A percentile compares a stretch with the other conserved stretches of the same genome.
Evolutionary conservation across 2,797 vertebrate species (phyloP).

Genomic region (Mormyrops boulengeri): DNA sequence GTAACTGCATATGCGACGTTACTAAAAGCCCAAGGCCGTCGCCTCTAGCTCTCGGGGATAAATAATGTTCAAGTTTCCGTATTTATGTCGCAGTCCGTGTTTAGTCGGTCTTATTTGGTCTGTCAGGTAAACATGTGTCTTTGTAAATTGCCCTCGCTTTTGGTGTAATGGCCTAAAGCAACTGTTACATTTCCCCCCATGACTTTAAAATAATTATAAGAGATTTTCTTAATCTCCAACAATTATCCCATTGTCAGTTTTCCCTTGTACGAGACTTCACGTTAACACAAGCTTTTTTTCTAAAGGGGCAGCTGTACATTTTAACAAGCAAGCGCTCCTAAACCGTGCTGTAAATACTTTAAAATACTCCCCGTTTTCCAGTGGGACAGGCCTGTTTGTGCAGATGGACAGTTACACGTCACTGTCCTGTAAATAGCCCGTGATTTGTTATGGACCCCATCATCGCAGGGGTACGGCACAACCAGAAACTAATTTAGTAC

Average conservation of each 20-base stretch:
- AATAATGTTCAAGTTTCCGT: not conserved
- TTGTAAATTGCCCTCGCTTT: not conserved
- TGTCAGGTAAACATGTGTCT: not conserved
- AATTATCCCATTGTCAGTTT: not conserved
- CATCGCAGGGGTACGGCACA: not conserved
- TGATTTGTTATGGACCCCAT: not conserved
- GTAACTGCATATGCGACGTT: not conserved
- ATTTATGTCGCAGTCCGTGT: not conserved
- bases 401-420: not conserved
- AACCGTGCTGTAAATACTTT: not conserved
- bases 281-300: not conserved
- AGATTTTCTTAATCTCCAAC: not conserved
- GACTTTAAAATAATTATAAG: not conserved
- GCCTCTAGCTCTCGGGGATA: not conserved
- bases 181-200: not conserved
- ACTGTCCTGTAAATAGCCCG: not conserved
- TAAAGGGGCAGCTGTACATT: not conserved
- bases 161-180: constrained; percentile 5
- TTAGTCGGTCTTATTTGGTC: constrained; percentile 7
- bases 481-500: not conserved
- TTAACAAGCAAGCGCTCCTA: not conserved
- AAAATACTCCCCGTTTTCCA: not conserved
- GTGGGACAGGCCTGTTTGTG: not conserved
- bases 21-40: not conserved
- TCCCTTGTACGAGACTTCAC: not conserved